Conservation (phyloP, 2,888 invertebrate species). For the Heteropelma amictum region DNA sequence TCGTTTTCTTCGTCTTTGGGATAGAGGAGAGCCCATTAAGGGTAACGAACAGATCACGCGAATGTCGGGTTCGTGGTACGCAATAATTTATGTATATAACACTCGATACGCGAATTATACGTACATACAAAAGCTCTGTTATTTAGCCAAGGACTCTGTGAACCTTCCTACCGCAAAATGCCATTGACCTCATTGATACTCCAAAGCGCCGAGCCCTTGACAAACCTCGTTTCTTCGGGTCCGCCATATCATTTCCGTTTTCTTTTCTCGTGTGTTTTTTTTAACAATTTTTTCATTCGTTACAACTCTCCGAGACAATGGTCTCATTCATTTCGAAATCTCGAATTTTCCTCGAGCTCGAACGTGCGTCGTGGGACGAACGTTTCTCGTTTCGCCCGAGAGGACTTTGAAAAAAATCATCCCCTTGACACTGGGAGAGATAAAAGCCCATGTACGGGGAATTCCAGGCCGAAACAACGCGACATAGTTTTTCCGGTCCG, state of each 20-base stretch:
- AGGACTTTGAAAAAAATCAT: too few species aligned
- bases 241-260: constrained; percentile 2
- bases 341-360: background rate
- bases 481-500: too few species aligned
- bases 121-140: background rate
- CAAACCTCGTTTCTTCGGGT: constrained; percentile 1
- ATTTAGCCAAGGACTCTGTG: constrained; percentile 29
- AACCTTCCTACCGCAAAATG: constrained; percentile 39
- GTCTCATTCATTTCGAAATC: constrained; percentile 14
- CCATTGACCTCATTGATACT: constrained; percentile 28
- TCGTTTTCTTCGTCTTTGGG: too few species aligned
- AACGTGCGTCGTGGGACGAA: too few species aligned
- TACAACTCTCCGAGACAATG: constrained; percentile 9
- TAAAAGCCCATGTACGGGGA: too few species aligned
- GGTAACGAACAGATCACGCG: constrained; percentile 8
- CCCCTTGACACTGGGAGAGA: too few species aligned
- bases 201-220: constrained; percentile 9
- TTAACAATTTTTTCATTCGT: too few species aligned
- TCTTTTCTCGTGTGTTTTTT: too few species aligned
- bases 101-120: background rate
- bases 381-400: too few species aligned
- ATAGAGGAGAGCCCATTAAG: constrained; percentile 21
- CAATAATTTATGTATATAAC: constrained; percentile 4
- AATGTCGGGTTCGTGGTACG: constrained; percentile 33
- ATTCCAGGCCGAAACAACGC: too few species aligned